Conservation (phyloP, 2,113 vertebrate species). For the Rhodinocichla rosea region DNA sequence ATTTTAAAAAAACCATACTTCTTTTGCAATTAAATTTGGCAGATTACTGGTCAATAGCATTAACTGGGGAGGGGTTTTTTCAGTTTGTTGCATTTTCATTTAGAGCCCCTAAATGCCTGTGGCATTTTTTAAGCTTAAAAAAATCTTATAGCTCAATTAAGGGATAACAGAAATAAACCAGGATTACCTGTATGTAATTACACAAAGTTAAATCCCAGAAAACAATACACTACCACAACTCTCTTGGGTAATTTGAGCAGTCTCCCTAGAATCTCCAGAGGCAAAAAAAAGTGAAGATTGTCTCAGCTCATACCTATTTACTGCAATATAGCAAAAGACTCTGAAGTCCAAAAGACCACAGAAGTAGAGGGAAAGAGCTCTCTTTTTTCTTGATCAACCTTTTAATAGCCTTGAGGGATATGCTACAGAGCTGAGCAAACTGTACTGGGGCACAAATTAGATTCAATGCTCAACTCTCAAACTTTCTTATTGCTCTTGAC, state of each 20-base stretch:
- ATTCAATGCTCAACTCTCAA: neutral
- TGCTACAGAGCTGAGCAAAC: neutral
- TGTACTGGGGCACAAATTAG: neutral
- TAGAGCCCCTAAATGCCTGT: neutral
- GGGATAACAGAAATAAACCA: constrained; percentile 59
- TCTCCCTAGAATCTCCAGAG: neutral
- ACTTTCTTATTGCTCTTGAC: neutral
- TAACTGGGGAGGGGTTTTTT: neutral
- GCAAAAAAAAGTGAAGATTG: neutral
- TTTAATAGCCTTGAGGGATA: neutral
- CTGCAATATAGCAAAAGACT: neutral
- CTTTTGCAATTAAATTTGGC: constrained; percentile 1
- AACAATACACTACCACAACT: neutral
- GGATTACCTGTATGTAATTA: constrained; percentile 42
- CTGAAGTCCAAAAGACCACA: neutral
- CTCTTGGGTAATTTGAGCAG: neutral
- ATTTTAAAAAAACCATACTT: neutral
- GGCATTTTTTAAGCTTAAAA: constrained; percentile 45
- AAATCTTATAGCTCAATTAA: constrained; percentile 42
- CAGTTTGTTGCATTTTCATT: constrained; percentile 19
- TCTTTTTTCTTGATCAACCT: neutral
- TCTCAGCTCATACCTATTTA: neutral
- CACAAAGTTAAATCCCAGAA: constrained; percentile 25
- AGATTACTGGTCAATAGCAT: neutral
- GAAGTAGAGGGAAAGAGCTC: neutral